Evolutionary conservation across 1,140 invertebrate genomes (phyloP).

Genomic region (Diorhabda carinulata): DNA sequence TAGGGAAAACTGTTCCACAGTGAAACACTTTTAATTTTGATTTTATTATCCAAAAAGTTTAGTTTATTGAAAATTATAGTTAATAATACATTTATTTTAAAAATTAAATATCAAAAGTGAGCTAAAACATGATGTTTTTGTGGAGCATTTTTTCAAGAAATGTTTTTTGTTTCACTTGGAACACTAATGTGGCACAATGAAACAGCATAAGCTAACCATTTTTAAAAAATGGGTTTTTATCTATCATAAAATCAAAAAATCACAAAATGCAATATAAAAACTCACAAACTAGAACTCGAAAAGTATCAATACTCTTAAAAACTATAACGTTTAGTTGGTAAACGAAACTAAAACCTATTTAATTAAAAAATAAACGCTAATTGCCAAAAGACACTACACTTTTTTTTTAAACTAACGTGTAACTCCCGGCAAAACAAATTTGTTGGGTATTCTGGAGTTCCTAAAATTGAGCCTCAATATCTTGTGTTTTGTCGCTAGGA

Average conservation of each 20-base stretch:
- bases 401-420: not conserved
- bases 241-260: not conserved
- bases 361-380: not conserved
- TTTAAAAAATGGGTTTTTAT: not conserved
- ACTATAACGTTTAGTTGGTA: not conserved
- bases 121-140: too few relatives aligned
- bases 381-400: not conserved
- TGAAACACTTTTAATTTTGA: not conserved
- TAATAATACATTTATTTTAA: not conserved
- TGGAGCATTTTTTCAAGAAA: not conserved
- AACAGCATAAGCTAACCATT: slow-evolving; percentile 4
- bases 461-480: slow-evolving; percentile 1
- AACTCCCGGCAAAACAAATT: slow-evolving; percentile 2
- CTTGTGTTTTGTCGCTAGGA: not conserved
- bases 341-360: not conserved
- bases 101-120: not conserved
- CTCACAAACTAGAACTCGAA: not conserved
- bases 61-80: too few relatives aligned
- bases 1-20: too few relatives aligned
- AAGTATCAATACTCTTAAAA: too few relatives aligned
- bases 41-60: not conserved
- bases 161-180: slow-evolving; percentile 13
- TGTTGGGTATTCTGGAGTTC: not conserved
- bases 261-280: not conserved
- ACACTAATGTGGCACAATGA: slow-evolving; percentile 5